Base-by-base conservation (phyloP, 2,797 vertebrate species). In the Columba guinea region DNA sequence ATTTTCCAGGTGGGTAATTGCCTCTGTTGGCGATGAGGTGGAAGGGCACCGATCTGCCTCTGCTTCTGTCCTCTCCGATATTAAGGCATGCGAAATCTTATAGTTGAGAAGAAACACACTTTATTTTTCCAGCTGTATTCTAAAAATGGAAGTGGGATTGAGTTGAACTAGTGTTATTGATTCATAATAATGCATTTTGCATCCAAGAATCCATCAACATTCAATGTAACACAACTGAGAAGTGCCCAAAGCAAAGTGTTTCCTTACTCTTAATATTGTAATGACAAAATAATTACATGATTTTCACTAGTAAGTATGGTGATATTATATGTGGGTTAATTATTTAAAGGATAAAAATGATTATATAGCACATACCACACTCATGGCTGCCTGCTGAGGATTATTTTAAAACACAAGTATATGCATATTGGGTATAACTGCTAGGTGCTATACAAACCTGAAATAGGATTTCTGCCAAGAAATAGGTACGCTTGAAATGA, bases 101-200 rank as follows among this genome's bases (percentile, higher is more conserved):
- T 11, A 27, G 18, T 37, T 58, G 48, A 58, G 78, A n/a, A 83
- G 49, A 58, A 67, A 37, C 13, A 19, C 30, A n/a, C 4, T 39
- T 4, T 39, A 5, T 10, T 44, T 71, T n/a, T 73, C 28, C n/a
- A 35, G 3, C 9, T 22, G 12, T 1, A 1, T 11, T 39, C 32
- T 62, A 28, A 77, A 77, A 84, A 22, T 49, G 35, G 60, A 32
- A 56, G 22, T 46, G n/a, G 39, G 27, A 41, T 67, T 24, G 19
- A 64, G 49, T 10, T 59, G 58, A 85, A 28, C 20, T 19, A 22
- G 13, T 34, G 15, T 63, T 82, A 59, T 4, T 34, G 65, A 30
- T 49, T 30, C 56, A 23, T 18, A 48, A 7, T 46, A 41, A n/a
- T 44, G 39, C 18, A 16, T 84, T 91, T 65, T 62, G 46, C 51